Percentiles rank a stretch among this genome's conserved stretches.
phyloP scores from a whole-genome alignment of 2,797 vertebrate genomes.

The Zalophus californianus region DNA sequence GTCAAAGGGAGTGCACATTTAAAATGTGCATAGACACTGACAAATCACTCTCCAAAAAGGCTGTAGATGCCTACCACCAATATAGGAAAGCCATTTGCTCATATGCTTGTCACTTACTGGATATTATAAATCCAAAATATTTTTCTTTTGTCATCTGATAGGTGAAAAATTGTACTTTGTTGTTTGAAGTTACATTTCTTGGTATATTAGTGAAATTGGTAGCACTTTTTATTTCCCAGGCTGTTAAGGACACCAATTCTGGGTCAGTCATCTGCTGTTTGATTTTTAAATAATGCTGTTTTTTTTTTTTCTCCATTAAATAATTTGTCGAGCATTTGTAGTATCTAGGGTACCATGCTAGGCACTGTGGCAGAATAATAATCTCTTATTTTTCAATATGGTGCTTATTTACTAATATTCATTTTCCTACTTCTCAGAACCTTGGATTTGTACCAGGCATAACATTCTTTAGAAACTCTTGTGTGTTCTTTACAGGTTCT shows the following conservation, averaged over 20 bases:
- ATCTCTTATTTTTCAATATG: conserved; percentile 16
- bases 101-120: not conserved
- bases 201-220: not conserved
- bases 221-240: not conserved
- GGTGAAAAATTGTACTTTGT: not conserved
- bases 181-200: conserved; percentile 26
- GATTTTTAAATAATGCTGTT: not conserved
- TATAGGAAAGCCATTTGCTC: conserved; percentile 5
- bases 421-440: conserved; percentile 16
- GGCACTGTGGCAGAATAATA: not conserved
- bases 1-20: not conserved
- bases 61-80: not conserved
- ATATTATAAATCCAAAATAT: not conserved
- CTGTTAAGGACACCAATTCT: not conserved
- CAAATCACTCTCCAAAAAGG: not conserved
- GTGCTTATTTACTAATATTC: not conserved
- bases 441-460: not conserved
- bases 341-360: not conserved
- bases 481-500: not conserved
- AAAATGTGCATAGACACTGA: not conserved
- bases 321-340: not conserved
- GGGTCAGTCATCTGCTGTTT: not conserved
- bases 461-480: not conserved
- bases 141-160: not conserved
- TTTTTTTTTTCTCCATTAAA: not conserved